These are phyloP conservation scores for Dendrocincla fuliginosa DNA, from an alignment of 2,797 vertebrate species.

Conservation along the genomic window DNA sequence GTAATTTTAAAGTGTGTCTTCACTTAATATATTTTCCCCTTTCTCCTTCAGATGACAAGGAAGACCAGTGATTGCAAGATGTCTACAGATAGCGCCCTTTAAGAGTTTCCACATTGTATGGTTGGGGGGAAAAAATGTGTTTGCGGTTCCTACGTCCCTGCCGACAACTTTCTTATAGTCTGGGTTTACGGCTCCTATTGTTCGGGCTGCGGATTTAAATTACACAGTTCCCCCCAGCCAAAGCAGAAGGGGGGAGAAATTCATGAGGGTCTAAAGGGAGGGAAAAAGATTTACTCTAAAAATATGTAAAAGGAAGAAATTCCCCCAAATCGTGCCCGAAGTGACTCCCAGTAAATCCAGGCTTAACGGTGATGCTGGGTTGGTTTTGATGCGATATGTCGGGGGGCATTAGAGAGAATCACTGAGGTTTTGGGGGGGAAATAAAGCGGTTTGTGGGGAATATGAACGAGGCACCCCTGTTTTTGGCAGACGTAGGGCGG, in stretches of 20 bases:
- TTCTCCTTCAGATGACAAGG: constrained; percentile 79
- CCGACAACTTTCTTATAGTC: constrained; percentile 66
- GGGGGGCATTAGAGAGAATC: accelerated
- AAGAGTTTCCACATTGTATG: constrained; percentile 78
- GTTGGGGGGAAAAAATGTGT: constrained; percentile 47
- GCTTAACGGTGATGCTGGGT: neutral
- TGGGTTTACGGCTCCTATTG: constrained; percentile 66
- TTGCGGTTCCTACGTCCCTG: constrained; percentile 69
- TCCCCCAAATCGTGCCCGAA: neutral
- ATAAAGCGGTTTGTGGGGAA: neutral
- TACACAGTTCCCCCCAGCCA: neutral
- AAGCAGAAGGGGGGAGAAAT: neutral
- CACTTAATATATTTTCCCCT: constrained; percentile 81
- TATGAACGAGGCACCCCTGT: neutral
- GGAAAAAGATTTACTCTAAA: constrained; percentile 19
- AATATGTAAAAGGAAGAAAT: neutral
- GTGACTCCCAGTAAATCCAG: neutral
- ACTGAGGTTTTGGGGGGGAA: accelerated
- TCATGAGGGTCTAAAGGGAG: neutral
- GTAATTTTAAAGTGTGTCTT: constrained; percentile 80
- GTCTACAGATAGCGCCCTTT: constrained; percentile 74
- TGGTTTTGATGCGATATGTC: neutral
- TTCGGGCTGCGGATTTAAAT: constrained; percentile 67
- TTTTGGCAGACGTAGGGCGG: accelerated
- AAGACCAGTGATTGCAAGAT: constrained; percentile 74